Evolutionary conservation across 2,888 invertebrate species (phyloP), one percentile per base, ranked within the genome.

Genomic region (Athalia rosae): DNA sequence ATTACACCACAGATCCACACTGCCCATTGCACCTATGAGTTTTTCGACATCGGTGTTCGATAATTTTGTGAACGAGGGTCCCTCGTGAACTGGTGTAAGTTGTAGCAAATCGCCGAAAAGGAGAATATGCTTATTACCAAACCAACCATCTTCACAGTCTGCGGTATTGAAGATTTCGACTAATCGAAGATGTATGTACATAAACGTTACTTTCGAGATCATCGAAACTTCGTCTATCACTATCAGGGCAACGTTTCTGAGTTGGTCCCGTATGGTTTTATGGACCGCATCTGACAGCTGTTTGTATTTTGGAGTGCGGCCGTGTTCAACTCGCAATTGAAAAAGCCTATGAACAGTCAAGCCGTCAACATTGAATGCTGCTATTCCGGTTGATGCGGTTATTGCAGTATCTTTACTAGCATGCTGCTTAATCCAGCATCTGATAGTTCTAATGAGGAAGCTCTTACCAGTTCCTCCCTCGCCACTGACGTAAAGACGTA

Each of bases 351-450:
- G 28, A 28, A 28, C 28, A 28, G 28, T 28, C 28, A 28, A 28
- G 28, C 28, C 28, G 28, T 28, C 28, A 28, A 28, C 28, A 28
- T 87, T 87, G 76, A 85, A 87, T 61, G 87, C 87, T 43, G 86
- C 86, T 43, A 87, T 85, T 62, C 86, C 87, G 50, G 87, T 87
- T 28, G 85, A 86, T 1, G 85, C 85, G n/a, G 81, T 80, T 28
- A 85, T 81, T 56, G 82, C 84, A n/a, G 84, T 84, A 79, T 83
- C 82, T 81, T 84, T 84, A n/a, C 80, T 76, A n/a, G 83, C 43
- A 50, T 71, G 13, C 61, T 78, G 77, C 63, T 82, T 81, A 41
- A 83, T 79, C 83, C 84, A 85, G 28, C 77, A 58, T 81, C 77
- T 81, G 0, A 83, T 71, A 41, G 79, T 80, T 76, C 84, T 81